Evolutionary conservation across 2,888 invertebrate genomes (phyloP), one percentile per base, ranked within the genome.

Genomic region (Elmis aenea): DNA sequence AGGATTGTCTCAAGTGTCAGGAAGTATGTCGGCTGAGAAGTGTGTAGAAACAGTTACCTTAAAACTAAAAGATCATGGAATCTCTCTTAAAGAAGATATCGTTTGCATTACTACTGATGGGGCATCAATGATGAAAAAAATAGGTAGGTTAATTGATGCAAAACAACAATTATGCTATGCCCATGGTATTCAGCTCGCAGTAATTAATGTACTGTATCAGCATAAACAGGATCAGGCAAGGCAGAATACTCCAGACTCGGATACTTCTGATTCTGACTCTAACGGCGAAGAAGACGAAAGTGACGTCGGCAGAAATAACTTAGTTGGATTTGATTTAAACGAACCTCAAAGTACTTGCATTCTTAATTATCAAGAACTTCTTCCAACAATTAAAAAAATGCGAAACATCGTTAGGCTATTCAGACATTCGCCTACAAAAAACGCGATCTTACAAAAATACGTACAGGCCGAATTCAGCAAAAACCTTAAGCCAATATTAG

Each of bases 111-210:
- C 16, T 23, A 46, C 45, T 15, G 51, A 48, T 28, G 42, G 40
- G 12, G 41, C 29, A 13, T 39, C 32, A 28, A 31, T 48, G 12
- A 48, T 51, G 44, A 31, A 29, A 12, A 51, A 51, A 42, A 35
- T 48, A 25, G 38, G 38, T 8, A 48, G 29, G 9, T 32, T 52
- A 5, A 26, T 48, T 21, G 20, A 18, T 33, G 27, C 33, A 21
- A 35, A 39, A 26, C 38, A 34, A 12, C 46, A 54, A 46, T 36
- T 50, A 15, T 54, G 54, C 35, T 52, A 34, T 16, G 50, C 48
- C 14, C 48, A 51, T 42, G 47, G 45, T n/a, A 20, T 45, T 25
- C 45, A 52, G 29, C 31, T 52, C 21, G 42, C 44, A 2, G 40
- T 52, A 29, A 26, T 50, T 25, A 46, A 52, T 34, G 34, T 46